Conservation (phyloP, 2,797 vertebrate genomes). For the Myripristis murdjan region DNA sequence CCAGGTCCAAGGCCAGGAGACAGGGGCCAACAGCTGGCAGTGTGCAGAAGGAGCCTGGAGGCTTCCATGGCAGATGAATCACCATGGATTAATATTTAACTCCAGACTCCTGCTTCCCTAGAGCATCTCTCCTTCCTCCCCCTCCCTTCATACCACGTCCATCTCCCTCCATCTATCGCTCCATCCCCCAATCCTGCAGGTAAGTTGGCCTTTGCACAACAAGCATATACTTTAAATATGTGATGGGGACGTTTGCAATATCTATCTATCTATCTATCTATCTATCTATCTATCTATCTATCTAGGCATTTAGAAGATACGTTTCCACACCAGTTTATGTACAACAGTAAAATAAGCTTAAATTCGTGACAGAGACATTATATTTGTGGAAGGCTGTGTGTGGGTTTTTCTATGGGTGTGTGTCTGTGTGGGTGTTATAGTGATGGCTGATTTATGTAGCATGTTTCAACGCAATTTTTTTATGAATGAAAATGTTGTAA, state of each 20-base stretch:
- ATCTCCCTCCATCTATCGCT: conserved; percentile 67
- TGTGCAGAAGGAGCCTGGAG: conserved; percentile 83
- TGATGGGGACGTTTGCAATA: conserved; percentile 54
- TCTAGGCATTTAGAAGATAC: background rate
- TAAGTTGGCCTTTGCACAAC: conserved; percentile 65
- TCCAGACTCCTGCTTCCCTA: conserved; percentile 85
- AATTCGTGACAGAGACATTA: too few relatives aligned
- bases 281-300: too few relatives aligned
- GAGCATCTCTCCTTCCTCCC: conserved; percentile 78
- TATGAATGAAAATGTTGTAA: conserved; percentile 25
- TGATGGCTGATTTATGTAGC: background rate
- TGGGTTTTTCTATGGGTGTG: too few relatives aligned
- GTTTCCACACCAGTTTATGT: background rate
- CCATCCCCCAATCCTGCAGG: conserved; percentile 71
- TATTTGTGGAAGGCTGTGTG: background rate
- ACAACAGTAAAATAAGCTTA: background rate
- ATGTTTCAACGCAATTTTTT: background rate
- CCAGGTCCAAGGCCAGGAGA: conserved; percentile 76
- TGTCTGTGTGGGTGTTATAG: too few relatives aligned
- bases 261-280: too few relatives aligned
- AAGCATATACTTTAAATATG: conserved; percentile 73
- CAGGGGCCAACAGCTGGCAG: conserved; percentile 85
- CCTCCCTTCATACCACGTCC: conserved; percentile 50
- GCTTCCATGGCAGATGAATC: conserved; percentile 87
- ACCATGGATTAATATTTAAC: conserved; percentile 89